Conservation (phyloP, 2,888 invertebrate genomes). For the Cenopis cana region DNA sequence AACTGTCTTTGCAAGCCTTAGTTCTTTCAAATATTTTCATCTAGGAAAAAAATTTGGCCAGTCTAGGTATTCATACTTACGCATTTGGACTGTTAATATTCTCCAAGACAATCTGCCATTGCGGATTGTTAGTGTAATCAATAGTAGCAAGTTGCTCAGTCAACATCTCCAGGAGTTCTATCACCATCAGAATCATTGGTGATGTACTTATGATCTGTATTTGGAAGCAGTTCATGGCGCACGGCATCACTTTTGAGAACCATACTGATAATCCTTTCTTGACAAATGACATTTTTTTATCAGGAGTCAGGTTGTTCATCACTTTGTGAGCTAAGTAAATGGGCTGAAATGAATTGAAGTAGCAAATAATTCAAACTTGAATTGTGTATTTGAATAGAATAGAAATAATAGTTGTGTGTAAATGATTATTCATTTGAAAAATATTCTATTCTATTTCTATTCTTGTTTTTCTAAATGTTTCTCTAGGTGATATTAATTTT, state of each 20-base stretch:
- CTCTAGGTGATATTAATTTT: too few species aligned
- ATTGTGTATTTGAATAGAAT: background rate
- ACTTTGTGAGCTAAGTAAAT: slow-evolving; percentile 68
- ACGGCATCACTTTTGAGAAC: slow-evolving; percentile 78
- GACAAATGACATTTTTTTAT: slow-evolving; percentile 64
- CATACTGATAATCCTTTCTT: slow-evolving; percentile 74
- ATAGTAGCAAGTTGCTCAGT: slow-evolving; percentile 67
- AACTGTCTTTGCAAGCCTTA: background rate
- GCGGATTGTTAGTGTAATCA: slow-evolving; percentile 66
- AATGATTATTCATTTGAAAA: too few species aligned
- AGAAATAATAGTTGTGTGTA: too few species aligned
- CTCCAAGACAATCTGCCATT: slow-evolving; percentile 72
- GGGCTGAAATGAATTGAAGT: slow-evolving; percentile 56
- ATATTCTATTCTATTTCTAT: too few species aligned
- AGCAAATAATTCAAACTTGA: background rate
- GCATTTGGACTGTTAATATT: slow-evolving; percentile 66
- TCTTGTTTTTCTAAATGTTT: too few species aligned
- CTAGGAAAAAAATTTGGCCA: too few species aligned
- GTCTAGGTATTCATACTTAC: slow-evolving; percentile 60
- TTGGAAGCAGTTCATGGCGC: slow-evolving; percentile 58
- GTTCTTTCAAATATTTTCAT: background rate
- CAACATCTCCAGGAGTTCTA: slow-evolving; percentile 72
- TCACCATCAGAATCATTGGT: slow-evolving; percentile 41
- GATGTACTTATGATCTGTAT: background rate
- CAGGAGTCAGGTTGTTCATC: slow-evolving; percentile 63